phyloP scores from a whole-genome alignment of 2,888 invertebrate species.

The Oscheius sp. region DNA sequence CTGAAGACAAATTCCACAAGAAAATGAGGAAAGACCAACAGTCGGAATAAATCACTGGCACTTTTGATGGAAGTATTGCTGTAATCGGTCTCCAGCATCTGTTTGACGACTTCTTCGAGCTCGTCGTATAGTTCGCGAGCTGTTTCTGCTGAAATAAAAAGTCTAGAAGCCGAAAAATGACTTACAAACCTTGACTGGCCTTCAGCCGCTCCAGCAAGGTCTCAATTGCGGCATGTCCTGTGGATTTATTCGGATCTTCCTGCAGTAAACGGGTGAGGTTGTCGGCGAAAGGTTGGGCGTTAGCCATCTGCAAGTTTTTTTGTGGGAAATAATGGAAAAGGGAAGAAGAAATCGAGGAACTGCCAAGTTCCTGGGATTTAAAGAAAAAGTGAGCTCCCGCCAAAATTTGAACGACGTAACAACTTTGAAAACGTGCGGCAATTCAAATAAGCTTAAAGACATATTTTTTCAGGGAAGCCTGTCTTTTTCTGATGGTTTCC shows the following conservation, averaged over 20 bases:
- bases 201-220: conserved; percentile 69
- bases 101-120: conserved; percentile 73
- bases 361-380: no score
- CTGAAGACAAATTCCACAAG: conserved; percentile 51
- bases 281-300: conserved; percentile 15
- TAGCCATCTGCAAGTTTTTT: no score
- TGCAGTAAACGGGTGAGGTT: conserved; percentile 41
- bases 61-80: conserved; percentile 75
- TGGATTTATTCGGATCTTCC: conserved; percentile 72
- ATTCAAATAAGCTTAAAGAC: no score
- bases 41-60: conserved; percentile 75
- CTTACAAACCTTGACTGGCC: conserved; percentile 67
- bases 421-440: no score
- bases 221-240: conserved; percentile 76
- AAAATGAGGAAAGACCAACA: conserved; percentile 75
- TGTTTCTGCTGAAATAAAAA: conserved; percentile 72
- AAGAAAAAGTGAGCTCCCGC: no score
- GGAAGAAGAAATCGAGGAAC: no score
- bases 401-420: no score
- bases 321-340: no score
- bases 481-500: no score
- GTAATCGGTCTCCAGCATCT: conserved; percentile 74
- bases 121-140: conserved; percentile 73
- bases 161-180: not conserved
- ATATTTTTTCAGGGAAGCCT: no score